Evolutionary conservation across 2,888 invertebrate genomes (phyloP).

Genomic region (Allophyes oxyacanthae): DNA sequence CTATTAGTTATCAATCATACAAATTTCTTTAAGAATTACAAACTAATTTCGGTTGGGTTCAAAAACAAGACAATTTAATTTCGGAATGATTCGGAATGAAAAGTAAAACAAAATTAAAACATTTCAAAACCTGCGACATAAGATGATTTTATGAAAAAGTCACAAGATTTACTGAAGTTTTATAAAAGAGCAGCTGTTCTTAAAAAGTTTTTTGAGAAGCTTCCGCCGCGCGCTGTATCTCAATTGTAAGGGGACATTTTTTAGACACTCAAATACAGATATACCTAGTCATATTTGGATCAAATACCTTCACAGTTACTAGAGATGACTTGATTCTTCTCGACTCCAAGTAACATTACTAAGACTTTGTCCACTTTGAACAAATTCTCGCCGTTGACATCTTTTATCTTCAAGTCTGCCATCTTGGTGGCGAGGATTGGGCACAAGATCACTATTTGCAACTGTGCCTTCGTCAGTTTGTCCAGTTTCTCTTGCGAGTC

Average conservation of each 20-base stretch:
- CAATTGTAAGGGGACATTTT: slow-evolving; percentile 5
- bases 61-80: no score
- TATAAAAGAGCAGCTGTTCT: no score
- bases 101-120: no score
- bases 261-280: background rate
- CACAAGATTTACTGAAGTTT: no score
- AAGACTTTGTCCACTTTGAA: slow-evolving; percentile 93
- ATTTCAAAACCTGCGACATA: no score
- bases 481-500: slow-evolving; percentile 86
- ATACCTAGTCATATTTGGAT: background rate
- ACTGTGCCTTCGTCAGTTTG: slow-evolving; percentile 90
- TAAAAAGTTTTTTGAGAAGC: no score
- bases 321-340: slow-evolving; percentile 92
- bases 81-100: no score
- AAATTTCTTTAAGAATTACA: no score
- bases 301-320: slow-evolving; percentile 91
- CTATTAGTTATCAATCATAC: background rate
- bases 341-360: slow-evolving; percentile 94
- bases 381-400: slow-evolving; percentile 87
- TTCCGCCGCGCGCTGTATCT: background rate
- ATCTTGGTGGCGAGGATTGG: slow-evolving; percentile 92
- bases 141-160: no score
- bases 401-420: slow-evolving; percentile 84
- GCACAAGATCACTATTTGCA: slow-evolving; percentile 95
- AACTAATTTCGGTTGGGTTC: no score